Evolutionary conservation across 2,888 invertebrate species (phyloP).

Genomic region (Apeira syringaria): DNA sequence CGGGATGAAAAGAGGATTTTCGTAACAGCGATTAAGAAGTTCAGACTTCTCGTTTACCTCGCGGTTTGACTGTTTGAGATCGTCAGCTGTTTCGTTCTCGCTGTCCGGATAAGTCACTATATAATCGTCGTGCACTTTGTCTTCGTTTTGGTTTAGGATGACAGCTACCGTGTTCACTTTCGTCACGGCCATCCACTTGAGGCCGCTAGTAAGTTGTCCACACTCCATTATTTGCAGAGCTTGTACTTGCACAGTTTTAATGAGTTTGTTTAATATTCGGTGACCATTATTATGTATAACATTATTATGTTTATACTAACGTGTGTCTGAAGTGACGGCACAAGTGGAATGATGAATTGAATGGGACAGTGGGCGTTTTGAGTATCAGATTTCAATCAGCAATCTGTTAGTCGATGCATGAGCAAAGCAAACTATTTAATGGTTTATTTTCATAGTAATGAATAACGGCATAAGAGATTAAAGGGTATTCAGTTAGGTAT

Average conservation of each 20-base stretch:
- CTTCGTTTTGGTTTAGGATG: conserved; percentile 47
- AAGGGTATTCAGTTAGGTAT: too few species aligned
- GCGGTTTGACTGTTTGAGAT: conserved; percentile 41
- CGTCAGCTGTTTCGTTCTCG: conserved; percentile 47
- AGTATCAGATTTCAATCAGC: conserved; percentile 62
- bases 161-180: conserved; percentile 43
- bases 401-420: conserved; percentile 43
- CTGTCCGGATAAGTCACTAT: conserved; percentile 63
- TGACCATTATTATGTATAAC: conserved; percentile 35
- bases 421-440: conserved; percentile 23
- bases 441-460: conserved; percentile 13
- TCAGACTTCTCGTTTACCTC: conserved; percentile 44
- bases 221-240: conserved; percentile 60
- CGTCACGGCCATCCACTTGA: conserved; percentile 58
- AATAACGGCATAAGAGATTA: too few species aligned
- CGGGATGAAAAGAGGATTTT: conserved; percentile 68
- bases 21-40: conserved; percentile 59
- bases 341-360: conserved; percentile 46
- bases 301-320: too few species aligned
- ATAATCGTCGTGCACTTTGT: conserved; percentile 58
- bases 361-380: conserved; percentile 61
- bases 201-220: conserved; percentile 54
- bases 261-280: conserved; percentile 46
- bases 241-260: conserved; percentile 36
- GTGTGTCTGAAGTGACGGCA: conserved; percentile 37